Evolutionary conservation across 2,113 vertebrate genomes (phyloP).

Genomic region (Struthidea cinerea): DNA sequence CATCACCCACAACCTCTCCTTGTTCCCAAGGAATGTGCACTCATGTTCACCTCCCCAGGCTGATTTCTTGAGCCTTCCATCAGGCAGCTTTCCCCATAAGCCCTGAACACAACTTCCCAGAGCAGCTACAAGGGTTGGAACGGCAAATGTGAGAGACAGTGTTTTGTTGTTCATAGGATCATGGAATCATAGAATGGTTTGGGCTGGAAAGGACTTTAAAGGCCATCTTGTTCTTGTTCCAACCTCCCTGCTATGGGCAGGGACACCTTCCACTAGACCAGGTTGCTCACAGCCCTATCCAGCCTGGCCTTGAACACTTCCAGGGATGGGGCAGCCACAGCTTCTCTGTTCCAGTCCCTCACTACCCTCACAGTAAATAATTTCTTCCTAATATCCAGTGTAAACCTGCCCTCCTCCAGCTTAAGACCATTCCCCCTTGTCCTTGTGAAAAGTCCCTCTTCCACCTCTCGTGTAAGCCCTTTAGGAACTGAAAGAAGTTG

Average conservation of each 20-base stretch:
- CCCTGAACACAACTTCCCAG: neutral
- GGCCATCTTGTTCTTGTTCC: neutral
- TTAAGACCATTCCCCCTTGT: neutral
- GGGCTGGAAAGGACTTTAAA: neutral
- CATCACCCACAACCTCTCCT: neutral
- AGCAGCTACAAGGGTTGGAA: rapidly evolving
- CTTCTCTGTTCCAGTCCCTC: neutral
- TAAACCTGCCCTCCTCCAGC: neutral
- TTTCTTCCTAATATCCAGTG: neutral
- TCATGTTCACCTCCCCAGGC: neutral
- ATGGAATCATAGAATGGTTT: neutral
- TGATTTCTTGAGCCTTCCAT: neutral
- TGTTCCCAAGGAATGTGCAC: neutral
- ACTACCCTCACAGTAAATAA: neutral
- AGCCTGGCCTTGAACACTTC: neutral
- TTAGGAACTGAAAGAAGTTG: neutral
- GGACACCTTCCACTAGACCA: neutral
- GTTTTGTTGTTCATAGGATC: neutral
- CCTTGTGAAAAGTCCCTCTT: neutral
- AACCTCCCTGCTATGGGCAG: neutral
- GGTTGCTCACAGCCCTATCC: neutral
- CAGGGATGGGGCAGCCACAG: neutral
- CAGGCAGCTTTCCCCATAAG: neutral
- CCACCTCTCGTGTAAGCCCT: neutral
- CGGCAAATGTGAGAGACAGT: neutral